These are phyloP conservation scores for Heliothis peltigera DNA, from an alignment of 2,888 invertebrate genomes.

Conservation along the genomic window DNA sequence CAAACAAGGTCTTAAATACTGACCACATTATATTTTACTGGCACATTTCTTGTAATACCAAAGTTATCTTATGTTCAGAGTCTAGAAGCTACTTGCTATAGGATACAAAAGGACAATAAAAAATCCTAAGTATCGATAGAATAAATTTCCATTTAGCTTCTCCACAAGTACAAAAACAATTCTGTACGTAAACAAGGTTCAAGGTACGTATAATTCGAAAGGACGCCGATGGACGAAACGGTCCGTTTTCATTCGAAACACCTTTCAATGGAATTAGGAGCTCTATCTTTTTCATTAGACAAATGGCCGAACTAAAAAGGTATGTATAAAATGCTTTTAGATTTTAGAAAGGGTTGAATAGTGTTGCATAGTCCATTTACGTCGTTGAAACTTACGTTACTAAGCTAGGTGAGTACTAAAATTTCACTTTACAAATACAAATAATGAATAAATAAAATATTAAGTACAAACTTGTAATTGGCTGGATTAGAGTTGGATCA, in stretches of 20 bases:
- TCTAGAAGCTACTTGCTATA: constrained; percentile 9
- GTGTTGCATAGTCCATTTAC: constrained; percentile 5
- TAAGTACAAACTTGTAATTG: not conserved
- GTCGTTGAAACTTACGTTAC: not conserved
- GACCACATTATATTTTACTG: constrained; percentile 13
- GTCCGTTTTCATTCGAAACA: constrained; percentile 53
- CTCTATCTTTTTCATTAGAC: constrained; percentile 61
- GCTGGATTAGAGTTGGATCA: not conserved
- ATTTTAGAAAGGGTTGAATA: constrained; percentile 36
- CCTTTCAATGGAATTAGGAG: constrained; percentile 63
- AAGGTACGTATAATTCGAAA: constrained; percentile 60
- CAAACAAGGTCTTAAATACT: constrained; percentile 27
- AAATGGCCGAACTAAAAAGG: constrained; percentile 50
- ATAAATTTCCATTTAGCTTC: constrained; percentile 49
- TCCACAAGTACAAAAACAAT: constrained; percentile 49
- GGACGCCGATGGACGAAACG: constrained; percentile 45
- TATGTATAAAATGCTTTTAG: constrained; percentile 34
- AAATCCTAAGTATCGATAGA: constrained; percentile 26
- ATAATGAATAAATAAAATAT: constrained; percentile 1
- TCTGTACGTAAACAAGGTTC: constrained; percentile 59
- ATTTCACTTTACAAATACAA: not conserved
- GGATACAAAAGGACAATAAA: constrained; percentile 57
- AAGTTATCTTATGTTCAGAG: constrained; percentile 5
- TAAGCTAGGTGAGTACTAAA: not conserved
- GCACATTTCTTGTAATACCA: constrained; percentile 3